Evolutionary conservation across 2,888 invertebrate genomes (phyloP), one percentile per base, ranked within the genome.

Genomic region (Geophilus truncorum): DNA sequence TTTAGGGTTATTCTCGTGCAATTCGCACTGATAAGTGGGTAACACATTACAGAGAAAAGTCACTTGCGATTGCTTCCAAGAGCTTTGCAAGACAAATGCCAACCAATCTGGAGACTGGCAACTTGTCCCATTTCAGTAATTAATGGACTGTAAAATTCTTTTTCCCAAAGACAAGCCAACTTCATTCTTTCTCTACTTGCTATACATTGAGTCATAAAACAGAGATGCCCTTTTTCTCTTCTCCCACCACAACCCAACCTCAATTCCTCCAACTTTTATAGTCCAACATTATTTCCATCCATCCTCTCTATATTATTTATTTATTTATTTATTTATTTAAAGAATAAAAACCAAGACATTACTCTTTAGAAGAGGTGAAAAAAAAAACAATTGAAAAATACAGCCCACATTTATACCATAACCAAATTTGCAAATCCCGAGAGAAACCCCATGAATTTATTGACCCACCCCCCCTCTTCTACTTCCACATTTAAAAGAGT

Each of bases 161-260:
- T 57, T 57, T 57, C 57, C 57, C 21, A 57, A 57, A 57, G 57
- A 57, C 57, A 18, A 57, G 21, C 21, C 6, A 57, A 18, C 57
- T 57, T 57, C 21, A 21, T 57, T 57, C 57, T 57, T 57, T 21
- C 57, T 9, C 57, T 57, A 57, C 57, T 57, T 57, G 7, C 57
- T 57, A 57, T 57, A 57, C 57, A 57, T 57, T 57, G 57, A 57
- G 57, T 57, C 57, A 57, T 57, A 57, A 57, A 57, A 57, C 57
- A 23, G 57, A 57, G 21, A 23, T 57, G 57, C 3, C 10, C 57
- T 57, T 57, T 21, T 10, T 21, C 6, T 21, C 21, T 57, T 21
- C 21, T 21, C 6, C 57, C 21, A 18, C 12, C 23, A 4, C 18
- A 57, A 23, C 23, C 18, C 21, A 18, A 57, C 57, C 57, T 23